Evolutionary conservation across 2,888 invertebrate genomes (phyloP).

Genomic region (Drosophila bunnanda): DNA sequence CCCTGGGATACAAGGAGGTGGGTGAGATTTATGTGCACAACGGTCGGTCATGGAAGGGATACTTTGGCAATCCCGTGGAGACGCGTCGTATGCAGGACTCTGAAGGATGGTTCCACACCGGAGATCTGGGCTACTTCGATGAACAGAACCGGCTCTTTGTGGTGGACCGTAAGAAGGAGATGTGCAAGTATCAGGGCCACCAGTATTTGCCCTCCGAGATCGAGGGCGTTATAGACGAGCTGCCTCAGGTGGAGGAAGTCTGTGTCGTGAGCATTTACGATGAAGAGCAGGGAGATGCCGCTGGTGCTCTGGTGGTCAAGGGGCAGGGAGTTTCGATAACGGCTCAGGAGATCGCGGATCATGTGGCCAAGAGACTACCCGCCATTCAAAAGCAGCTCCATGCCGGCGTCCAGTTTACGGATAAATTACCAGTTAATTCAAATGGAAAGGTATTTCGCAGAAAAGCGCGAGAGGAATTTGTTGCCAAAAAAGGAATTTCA

Average conservation of each 20-base stretch:
- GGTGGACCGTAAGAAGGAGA: background rate
- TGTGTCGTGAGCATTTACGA: conserved; percentile 5
- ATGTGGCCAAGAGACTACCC: background rate
- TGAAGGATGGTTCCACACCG: conserved; percentile 7
- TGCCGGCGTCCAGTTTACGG: conserved; percentile 3
- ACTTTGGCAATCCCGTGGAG: conserved; percentile 1
- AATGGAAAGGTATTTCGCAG: background rate
- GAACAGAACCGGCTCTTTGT: background rate
- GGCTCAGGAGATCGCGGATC: background rate
- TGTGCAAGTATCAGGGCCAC: background rate
- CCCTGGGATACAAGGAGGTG: conserved; percentile 1
- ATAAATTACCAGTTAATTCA: background rate
- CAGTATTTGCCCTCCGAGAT: conserved; percentile 3
- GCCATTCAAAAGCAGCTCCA: background rate
- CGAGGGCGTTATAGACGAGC: background rate
- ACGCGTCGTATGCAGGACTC: background rate
- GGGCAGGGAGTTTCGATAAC: background rate
- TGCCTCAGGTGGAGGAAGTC: background rate
- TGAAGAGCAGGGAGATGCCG: background rate
- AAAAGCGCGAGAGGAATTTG: background rate
- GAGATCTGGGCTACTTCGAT: conserved; percentile 3
- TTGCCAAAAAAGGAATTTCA: background rate
- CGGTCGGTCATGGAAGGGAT: background rate
- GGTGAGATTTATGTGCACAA: conserved; percentile 1
- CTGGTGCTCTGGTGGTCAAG: conserved; percentile 7